Conservation (phyloP, 2,797 vertebrate genomes). For the Lacerta agilis region DNA sequence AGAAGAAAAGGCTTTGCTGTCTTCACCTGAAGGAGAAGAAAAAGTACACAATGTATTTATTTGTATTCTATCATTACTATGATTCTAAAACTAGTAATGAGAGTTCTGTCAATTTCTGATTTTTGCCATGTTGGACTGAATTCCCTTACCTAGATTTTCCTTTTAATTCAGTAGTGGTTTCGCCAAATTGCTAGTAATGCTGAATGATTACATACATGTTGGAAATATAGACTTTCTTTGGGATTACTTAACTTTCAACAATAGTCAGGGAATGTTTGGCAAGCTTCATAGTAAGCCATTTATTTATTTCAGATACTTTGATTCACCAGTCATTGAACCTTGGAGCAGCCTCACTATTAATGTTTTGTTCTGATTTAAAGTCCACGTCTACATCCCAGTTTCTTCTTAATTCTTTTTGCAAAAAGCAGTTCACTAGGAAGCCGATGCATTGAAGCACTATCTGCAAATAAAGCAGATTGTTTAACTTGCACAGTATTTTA, state of each 20-base stretch:
- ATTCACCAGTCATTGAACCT: background rate
- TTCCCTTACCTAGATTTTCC: background rate
- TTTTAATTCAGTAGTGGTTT: background rate
- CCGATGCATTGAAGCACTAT: background rate
- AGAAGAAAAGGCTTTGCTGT: conserved; percentile 96
- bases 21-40: conserved; percentile 99
- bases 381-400: background rate
- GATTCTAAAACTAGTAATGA: conserved; percentile 47
- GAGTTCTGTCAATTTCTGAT: conserved; percentile 13
- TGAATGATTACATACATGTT: background rate
- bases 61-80: conserved; percentile 75
- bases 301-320: background rate
- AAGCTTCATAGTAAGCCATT: background rate
- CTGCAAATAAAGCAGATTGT: background rate
- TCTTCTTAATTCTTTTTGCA: background rate
- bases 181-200: background rate
- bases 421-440: background rate
- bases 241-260: background rate
- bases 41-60: conserved; percentile 92
- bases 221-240: background rate
- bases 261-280: background rate
- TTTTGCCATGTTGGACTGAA: accelerated
- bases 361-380: background rate
- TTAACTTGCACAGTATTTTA: background rate
- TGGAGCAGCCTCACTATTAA: background rate